Base-by-base conservation (phyloP, 2,888 invertebrate genomes). In the Sisyra terminalis region DNA sequence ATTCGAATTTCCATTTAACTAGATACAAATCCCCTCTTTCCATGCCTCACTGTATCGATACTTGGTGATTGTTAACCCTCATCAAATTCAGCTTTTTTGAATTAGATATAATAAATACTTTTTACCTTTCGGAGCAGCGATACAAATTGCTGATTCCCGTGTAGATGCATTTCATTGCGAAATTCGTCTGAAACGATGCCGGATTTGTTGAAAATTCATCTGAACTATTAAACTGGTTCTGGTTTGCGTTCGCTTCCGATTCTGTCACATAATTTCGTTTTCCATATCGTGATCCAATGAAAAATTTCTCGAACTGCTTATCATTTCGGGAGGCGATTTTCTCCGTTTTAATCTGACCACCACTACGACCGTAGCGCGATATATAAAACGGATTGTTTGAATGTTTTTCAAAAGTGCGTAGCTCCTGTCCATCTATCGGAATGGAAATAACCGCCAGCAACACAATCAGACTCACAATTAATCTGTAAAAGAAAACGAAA, bases 121-220 rank as follows among this genome's bases (percentile, higher is more conserved):
- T 49, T 62, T 58, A 69, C 70, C 63, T 59, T 49, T 60, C 60
- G 52, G 54, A 63, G 57, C 70, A 70, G 49, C 67, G 64, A 51
- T 68, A 70, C 44, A 65, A 60, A 53, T 70, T 65, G 44, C 61
- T 60, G 36, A 68, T 54, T 44, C 70, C 70, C 11, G 66, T 66
- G 52, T 67, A 69, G 44, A 60, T 55, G 49, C 69, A 70, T 9
- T 65, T 56, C 50, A 56, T 40, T 13, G 16, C 31, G 29, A 31
- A 13, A 15, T 40, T 14, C 11, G 16, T 16, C 3, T 15, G 35
- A 15, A 15, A 16, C 8, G 35, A 15, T 9, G 14, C 40, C 13
- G 14, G 13, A 40, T 16, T 17, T 13, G 40, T 16, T 3, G 29
- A 29, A 13, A 37, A 11, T 37, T 37, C 37, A 9, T 37, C 37